Evolutionary conservation across 37 sponge, comb jelly and placozoan species (phyloP).

Genomic region (Halisarca cf. caerulea): DNA sequence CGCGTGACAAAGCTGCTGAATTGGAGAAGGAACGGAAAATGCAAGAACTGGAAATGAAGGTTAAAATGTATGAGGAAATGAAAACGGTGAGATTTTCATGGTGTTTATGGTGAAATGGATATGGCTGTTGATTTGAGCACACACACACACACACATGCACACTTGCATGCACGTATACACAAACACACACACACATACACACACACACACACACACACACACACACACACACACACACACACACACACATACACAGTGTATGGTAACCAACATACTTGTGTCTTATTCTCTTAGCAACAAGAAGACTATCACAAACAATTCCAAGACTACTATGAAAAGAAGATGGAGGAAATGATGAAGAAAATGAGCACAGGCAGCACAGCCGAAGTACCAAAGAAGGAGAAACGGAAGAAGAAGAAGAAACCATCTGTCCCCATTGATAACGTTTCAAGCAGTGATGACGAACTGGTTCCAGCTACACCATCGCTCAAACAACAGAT

Average conservation of each 20-base stretch:
- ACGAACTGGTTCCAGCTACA: neutral
- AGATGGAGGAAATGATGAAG: conserved; percentile 21
- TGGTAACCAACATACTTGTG: neutral
- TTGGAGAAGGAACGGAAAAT: conserved; percentile 8
- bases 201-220: too few species aligned
- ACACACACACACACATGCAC: too few species aligned
- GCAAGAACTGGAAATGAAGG: conserved; percentile 6
- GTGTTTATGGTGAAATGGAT: too few species aligned
- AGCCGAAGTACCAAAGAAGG: neutral
- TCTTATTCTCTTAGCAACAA: neutral
- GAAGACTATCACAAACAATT: conserved; percentile 4
- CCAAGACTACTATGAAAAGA: neutral
- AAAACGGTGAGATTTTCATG: neutral
- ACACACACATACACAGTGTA: too few species aligned
- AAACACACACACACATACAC: too few species aligned
- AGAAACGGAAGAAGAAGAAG: conserved; percentile 5
- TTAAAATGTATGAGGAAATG: conserved; percentile 31
- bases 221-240: too few species aligned
- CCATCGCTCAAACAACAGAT: neutral
- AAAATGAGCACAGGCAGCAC: neutral
- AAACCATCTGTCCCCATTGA: neutral
- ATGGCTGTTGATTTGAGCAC: too few species aligned
- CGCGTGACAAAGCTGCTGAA: neutral
- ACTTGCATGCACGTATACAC: too few species aligned
- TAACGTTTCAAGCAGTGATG: conserved; percentile 4